These are phyloP conservation scores for Mayetiola destructor DNA, from an alignment of 2,888 invertebrate genomes.

Conservation along the genomic window DNA sequence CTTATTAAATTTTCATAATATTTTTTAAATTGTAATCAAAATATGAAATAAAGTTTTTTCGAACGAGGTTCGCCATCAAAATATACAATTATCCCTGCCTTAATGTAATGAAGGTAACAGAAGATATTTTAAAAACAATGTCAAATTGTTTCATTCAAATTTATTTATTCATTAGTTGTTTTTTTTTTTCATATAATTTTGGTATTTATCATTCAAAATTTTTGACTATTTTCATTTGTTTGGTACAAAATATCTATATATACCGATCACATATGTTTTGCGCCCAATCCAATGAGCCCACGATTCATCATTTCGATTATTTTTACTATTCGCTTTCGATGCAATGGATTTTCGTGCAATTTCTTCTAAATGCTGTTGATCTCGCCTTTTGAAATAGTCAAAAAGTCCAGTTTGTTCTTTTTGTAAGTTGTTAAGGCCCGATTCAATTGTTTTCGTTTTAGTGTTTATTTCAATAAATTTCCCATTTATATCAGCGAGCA, in stretches of 20 bases:
- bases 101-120: too few species aligned
- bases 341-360: not conserved
- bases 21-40: too few species aligned
- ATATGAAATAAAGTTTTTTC: too few species aligned
- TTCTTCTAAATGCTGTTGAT: not conserved
- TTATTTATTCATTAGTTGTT: too few species aligned
- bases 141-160: too few species aligned
- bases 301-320: not conserved
- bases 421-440: not conserved
- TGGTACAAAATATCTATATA: conserved; percentile 11
- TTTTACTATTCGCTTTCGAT: not conserved
- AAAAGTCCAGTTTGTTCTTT: not conserved
- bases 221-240: not conserved
- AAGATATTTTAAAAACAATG: too few species aligned
- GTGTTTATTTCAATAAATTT: not conserved
- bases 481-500: not conserved
- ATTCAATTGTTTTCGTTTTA: not conserved
- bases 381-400: not conserved
- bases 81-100: too few species aligned
- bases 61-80: too few species aligned
- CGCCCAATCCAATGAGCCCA: conserved; percentile 3
- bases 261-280: conserved; percentile 1
- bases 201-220: too few species aligned
- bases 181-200: too few species aligned
- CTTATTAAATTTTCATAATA: too few species aligned